phyloP scores from a whole-genome alignment of 2,113 vertebrate genomes.

The Oryzias woworae region DNA sequence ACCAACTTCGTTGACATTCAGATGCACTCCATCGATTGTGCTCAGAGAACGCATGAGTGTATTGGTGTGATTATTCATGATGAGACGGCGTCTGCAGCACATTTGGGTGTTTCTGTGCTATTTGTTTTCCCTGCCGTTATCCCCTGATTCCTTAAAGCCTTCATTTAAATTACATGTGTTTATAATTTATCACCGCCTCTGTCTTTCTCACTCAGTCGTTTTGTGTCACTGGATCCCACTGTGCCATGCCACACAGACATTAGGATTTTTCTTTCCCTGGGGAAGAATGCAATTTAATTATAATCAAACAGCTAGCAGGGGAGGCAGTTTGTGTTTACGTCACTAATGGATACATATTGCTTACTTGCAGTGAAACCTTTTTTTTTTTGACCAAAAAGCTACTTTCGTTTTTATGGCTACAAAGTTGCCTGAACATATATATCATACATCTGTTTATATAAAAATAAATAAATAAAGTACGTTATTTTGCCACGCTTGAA shows the following conservation, averaged over 20 bases:
- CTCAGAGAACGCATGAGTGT: constrained; percentile 10
- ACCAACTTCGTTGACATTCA: constrained; percentile 23
- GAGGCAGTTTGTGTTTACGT: constrained; percentile 72
- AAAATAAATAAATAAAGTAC: neutral
- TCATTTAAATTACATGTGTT: constrained; percentile 72
- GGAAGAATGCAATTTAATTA: constrained; percentile 85
- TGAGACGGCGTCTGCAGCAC: constrained; percentile 19
- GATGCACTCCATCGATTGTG: constrained; percentile 12
- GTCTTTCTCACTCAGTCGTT: constrained; percentile 36
- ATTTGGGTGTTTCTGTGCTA: constrained; percentile 34
- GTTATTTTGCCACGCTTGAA: constrained; percentile 33
- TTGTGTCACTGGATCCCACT: constrained; percentile 62
- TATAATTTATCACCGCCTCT: constrained; percentile 69
- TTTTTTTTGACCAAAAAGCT: constrained; percentile 36
- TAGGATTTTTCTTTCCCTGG: constrained; percentile 68
- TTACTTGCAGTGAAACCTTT: constrained; percentile 61
- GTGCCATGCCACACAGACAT: constrained; percentile 56
- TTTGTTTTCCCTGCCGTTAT: constrained; percentile 60
- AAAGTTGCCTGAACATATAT: constrained; percentile 2
- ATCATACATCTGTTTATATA: neutral
- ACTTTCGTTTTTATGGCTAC: constrained; percentile 22
- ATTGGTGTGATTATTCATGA: constrained; percentile 4
- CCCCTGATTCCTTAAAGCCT: constrained; percentile 51
- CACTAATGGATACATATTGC: constrained; percentile 78
- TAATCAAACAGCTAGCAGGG: constrained; percentile 82